Percentiles rank a stretch among this genome's conserved stretches.
Evolutionary conservation across 2,797 vertebrate genomes (phyloP).

Genomic region (Amphiprion clarkii): DNA sequence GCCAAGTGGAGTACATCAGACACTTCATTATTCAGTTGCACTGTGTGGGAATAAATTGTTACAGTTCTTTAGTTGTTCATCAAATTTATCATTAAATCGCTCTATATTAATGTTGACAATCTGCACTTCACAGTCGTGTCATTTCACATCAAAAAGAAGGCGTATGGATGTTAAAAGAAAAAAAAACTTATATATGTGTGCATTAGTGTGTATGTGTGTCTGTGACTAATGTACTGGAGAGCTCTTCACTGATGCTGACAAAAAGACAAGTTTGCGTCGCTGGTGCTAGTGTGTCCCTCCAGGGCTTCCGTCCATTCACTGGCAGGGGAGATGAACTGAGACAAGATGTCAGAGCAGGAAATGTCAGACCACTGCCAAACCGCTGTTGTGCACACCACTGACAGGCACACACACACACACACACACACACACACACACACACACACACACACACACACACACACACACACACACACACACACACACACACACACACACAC

Average conservation of each 20-base stretch:
- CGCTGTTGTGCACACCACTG: conserved; percentile 69
- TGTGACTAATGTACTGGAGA: conserved; percentile 82
- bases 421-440: conserved; percentile 36
- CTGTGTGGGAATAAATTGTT: conserved; percentile 11
- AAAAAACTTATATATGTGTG: conserved; percentile 50
- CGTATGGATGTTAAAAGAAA: conserved; percentile 5
- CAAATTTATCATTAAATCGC: conserved; percentile 42
- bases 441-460: conserved; percentile 28
- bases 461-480: too few relatives aligned
- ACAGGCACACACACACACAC: conserved; percentile 58
- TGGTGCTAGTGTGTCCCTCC: conserved; percentile 80
- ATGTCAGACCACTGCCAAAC: conserved; percentile 83
- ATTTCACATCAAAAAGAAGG: conserved; percentile 69
- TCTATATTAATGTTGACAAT: conserved; percentile 58
- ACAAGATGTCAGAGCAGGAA: conserved; percentile 86
- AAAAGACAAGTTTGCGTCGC: conserved; percentile 84
- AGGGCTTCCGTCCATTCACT: conserved; percentile 80
- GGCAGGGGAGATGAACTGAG: conserved; percentile 83
- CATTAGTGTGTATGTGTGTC: conserved; percentile 51
- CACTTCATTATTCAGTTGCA: background rate
- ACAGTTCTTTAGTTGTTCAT: conserved; percentile 45
- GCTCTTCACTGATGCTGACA: conserved; percentile 80
- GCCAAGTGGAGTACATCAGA: too few relatives aligned
- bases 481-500: too few relatives aligned
- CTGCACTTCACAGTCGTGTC: conserved; percentile 67